phyloP scores from a whole-genome alignment of 2,888 invertebrate genomes.

The Fragum whitleyi region DNA sequence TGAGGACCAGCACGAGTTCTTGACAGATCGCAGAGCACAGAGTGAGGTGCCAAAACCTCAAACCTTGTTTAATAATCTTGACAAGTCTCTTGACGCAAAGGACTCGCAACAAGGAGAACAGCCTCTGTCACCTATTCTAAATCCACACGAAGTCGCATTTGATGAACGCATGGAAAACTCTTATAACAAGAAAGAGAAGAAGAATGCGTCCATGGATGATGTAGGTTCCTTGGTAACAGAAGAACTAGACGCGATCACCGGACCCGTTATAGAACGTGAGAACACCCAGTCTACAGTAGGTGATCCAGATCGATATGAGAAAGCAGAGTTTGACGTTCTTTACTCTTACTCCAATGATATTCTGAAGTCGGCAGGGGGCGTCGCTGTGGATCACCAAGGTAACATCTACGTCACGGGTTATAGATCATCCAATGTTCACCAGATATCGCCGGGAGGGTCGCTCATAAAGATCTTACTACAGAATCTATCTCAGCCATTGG shows the following conservation, averaged over 20 bases:
- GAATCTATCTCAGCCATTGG: constrained; percentile 58
- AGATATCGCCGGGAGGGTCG: constrained; percentile 59
- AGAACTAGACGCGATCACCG: constrained; percentile 52
- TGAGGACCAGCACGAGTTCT: constrained; percentile 7
- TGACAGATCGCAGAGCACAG: constrained; percentile 33
- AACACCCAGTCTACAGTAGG: constrained; percentile 51
- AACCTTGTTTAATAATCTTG: neutral
- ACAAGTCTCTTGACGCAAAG: constrained; percentile 12
- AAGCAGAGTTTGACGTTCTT: constrained; percentile 58
- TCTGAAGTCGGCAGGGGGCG: constrained; percentile 63
- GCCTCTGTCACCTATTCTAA: constrained; percentile 36
- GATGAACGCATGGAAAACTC: constrained; percentile 52
- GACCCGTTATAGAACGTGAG: constrained; percentile 53
- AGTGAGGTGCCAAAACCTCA: constrained; percentile 42
- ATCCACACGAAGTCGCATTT: constrained; percentile 24
- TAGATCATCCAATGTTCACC: constrained; percentile 59
- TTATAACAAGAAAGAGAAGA: constrained; percentile 44
- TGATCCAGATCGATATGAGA: constrained; percentile 37
- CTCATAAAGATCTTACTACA: constrained; percentile 61
- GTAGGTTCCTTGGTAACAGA: constrained; percentile 53
- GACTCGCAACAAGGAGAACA: neutral
- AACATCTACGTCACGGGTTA: constrained; percentile 65
- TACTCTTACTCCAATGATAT: constrained; percentile 63
- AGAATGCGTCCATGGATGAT: constrained; percentile 51
- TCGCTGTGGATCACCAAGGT: constrained; percentile 63